Evolutionary conservation across 2,888 invertebrate species (phyloP).

Genomic region (Deroplatys truncata): DNA sequence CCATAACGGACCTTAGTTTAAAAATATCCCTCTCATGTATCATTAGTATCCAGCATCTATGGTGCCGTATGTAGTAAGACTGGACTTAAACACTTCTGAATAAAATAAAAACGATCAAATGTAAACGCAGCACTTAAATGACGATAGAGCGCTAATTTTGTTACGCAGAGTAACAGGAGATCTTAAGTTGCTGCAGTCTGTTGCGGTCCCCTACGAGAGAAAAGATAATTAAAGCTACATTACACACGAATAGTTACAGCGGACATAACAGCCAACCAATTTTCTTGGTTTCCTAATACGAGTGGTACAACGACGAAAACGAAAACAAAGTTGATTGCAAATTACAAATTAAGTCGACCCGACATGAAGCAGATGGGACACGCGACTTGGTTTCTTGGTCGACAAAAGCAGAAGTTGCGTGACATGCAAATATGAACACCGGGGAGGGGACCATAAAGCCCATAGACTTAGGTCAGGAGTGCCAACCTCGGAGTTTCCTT

Average conservation of each 20-base stretch:
- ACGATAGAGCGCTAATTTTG: no score
- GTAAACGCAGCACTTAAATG: no score
- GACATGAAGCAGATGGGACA: background rate
- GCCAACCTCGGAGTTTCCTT: background rate
- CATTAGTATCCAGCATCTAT: no score
- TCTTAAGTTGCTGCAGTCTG: background rate
- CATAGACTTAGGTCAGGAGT: background rate
- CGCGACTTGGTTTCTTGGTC: background rate
- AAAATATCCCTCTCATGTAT: no score
- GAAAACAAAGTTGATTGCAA: background rate
- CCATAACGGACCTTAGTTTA: no score
- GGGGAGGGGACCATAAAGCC: background rate
- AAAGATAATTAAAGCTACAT: background rate
- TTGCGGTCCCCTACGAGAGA: no score
- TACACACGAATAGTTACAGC: background rate
- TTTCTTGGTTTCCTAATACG: background rate
- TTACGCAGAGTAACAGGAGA: no score
- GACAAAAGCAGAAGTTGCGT: background rate
- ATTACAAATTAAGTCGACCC: background rate
- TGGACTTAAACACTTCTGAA: no score
- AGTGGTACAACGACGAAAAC: no score
- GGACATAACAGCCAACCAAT: background rate
- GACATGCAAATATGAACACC: background rate
- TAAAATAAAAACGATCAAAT: no score
- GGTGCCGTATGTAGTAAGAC: no score